Evolutionary conservation across 2,113 vertebrate genomes (phyloP).

Genomic region (Protobothrops flavoviridis): DNA sequence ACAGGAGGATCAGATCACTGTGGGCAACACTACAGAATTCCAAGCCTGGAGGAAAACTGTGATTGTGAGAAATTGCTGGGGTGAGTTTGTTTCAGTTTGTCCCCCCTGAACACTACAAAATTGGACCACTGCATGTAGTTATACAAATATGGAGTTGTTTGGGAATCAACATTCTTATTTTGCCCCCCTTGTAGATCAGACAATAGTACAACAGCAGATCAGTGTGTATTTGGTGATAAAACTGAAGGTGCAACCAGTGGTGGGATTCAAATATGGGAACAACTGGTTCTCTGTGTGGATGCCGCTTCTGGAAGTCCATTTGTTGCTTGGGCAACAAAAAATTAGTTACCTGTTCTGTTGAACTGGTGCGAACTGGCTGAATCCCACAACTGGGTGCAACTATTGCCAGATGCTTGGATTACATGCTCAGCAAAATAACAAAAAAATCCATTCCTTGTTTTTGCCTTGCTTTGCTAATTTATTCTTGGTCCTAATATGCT

Average conservation of each 20-base stretch:
- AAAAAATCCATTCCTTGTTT: not conserved
- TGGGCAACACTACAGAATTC: not conserved
- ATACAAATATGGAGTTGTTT: not conserved
- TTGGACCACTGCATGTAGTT: not conserved
- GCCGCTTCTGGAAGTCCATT: no score
- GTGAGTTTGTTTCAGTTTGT: not conserved
- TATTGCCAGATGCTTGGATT: not conserved
- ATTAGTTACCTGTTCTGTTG: no score
- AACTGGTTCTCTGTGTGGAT: no score
- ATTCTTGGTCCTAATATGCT: not conserved
- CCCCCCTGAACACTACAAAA: not conserved
- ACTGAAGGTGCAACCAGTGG: not conserved
- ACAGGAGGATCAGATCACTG: not conserved
- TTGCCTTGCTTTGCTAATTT: not conserved
- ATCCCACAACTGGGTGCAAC: not conserved
- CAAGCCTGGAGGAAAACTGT: not conserved
- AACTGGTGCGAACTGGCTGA: no score
- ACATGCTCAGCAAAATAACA: not conserved
- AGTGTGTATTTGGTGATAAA: not conserved
- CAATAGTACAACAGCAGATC: not conserved
- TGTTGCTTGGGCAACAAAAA: no score
- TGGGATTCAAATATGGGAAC: no score
- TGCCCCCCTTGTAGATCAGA: not conserved
- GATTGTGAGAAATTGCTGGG: not conserved
- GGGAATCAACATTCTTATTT: not conserved